Percentiles rank a stretch among this genome's conserved stretches.
These are phyloP conservation scores for Buphagus erythrorhynchus DNA, from an alignment of 2,797 vertebrate species.

Conservation along the genomic window DNA sequence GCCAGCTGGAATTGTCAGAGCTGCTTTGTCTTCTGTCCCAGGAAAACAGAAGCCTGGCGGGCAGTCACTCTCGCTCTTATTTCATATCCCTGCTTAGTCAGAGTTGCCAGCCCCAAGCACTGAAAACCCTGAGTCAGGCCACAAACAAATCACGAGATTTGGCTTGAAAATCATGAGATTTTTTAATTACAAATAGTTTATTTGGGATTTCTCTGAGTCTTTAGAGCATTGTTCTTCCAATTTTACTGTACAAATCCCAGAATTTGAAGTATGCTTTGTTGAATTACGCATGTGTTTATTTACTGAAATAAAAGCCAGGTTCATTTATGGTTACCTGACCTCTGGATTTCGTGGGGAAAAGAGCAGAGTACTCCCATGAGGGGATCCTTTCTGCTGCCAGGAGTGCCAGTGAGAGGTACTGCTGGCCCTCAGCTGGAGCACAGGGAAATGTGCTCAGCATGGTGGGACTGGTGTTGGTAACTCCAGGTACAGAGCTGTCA, in stretches of 20 bases:
- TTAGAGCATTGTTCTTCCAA: neutral
- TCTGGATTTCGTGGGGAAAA: neutral
- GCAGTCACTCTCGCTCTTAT: constrained; percentile 57
- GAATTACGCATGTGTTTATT: neutral
- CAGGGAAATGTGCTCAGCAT: neutral
- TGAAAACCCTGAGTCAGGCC: constrained; percentile 65
- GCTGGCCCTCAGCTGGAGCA: neutral
- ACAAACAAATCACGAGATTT: constrained; percentile 58
- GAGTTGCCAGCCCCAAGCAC: constrained; percentile 48
- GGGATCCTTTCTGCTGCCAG: neutral
- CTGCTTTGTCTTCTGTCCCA: constrained; percentile 68
- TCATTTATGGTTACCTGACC: constrained; percentile 7
- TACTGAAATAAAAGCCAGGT: neutral
- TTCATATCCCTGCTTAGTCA: constrained; percentile 65
- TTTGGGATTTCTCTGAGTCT: constrained; percentile 15
- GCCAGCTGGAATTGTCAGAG: constrained; percentile 67
- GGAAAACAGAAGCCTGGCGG: constrained; percentile 62
- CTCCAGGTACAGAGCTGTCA: neutral
- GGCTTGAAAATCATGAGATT: constrained; percentile 47
- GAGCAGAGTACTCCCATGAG: neutral
- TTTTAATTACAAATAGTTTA: constrained; percentile 38
- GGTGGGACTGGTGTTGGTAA: neutral
- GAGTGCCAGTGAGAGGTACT: neutral
- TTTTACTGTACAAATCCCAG: neutral
- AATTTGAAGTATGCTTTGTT: neutral